These are phyloP conservation scores for Neotragus moschatus DNA, from an alignment of 2,113 vertebrate species.

Conservation along the genomic window DNA sequence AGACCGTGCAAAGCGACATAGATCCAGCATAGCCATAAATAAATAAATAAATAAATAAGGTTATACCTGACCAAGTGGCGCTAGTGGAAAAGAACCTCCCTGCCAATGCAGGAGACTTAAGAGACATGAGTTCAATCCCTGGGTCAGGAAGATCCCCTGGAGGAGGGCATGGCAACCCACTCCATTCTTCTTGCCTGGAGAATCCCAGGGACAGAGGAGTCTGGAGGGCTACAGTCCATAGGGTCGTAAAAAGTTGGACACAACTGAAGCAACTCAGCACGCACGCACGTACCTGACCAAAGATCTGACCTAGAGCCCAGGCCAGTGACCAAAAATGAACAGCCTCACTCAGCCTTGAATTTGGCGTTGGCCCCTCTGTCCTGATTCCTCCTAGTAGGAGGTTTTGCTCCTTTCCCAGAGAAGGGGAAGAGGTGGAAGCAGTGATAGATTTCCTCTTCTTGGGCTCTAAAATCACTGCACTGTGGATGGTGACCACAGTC, in stretches of 20 bases:
- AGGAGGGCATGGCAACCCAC: not conserved
- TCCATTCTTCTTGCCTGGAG: not conserved
- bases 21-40: not conserved
- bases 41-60: not conserved
- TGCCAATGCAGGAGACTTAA: not conserved
- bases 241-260: not conserved
- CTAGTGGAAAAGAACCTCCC: not conserved
- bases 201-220: not conserved
- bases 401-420: not conserved
- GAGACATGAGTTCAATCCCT: not conserved
- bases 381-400: not conserved
- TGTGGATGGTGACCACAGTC: not conserved
- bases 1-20: not conserved
- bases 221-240: not conserved
- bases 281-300: not conserved
- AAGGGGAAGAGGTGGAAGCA: not conserved
- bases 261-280: not conserved
- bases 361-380: not conserved
- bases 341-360: not conserved
- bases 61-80: not conserved
- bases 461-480: not conserved
- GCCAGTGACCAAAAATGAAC: not conserved
- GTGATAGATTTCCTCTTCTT: not conserved
- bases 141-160: not conserved
- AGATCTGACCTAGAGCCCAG: not conserved